These are phyloP conservation scores for Atherinosoma microstoma DNA, from an alignment of 2,797 vertebrate genomes.

Conservation along the genomic window DNA sequence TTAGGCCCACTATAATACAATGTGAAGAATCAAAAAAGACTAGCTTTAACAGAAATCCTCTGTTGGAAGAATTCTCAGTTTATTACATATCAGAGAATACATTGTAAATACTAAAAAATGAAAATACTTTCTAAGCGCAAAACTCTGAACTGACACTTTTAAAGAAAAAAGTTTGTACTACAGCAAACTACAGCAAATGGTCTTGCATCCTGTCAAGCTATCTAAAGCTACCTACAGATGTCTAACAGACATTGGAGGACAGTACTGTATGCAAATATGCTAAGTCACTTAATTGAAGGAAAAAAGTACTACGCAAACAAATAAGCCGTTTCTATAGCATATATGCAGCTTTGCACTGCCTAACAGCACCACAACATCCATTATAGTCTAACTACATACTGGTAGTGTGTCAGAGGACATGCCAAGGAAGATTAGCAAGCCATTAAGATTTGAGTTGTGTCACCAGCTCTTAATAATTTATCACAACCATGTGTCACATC, in stretches of 20 bases:
- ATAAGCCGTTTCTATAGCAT: conserved; percentile 77
- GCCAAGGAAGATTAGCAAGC: conserved; percentile 73
- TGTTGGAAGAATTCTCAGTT: conserved; percentile 68
- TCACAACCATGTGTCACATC: conserved; percentile 67
- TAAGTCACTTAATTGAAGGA: conserved; percentile 76
- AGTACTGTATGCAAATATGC: conserved; percentile 73
- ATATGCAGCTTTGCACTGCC: conserved; percentile 77
- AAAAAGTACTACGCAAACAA: conserved; percentile 75
- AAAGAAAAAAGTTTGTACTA: conserved; percentile 61
- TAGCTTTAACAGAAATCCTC: conserved; percentile 48
- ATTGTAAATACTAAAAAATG: conserved; percentile 76
- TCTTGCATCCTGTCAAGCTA: conserved; percentile 69
- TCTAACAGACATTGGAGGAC: conserved; percentile 69
- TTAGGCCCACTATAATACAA: conserved; percentile 65
- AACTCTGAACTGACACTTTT: conserved; percentile 65
- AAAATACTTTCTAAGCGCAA: conserved; percentile 71
- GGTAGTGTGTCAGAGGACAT: conserved; percentile 77
- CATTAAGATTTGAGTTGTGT: conserved; percentile 60
- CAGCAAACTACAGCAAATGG: conserved; percentile 73
- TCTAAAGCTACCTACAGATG: conserved; percentile 74
- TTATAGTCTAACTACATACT: conserved; percentile 77
- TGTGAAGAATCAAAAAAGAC: conserved; percentile 56
- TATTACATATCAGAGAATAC: conserved; percentile 78
- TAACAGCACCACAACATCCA: conserved; percentile 81
- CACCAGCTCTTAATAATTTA: conserved; percentile 69